These are phyloP conservation scores for Helicoverpa assulta DNA, from an alignment of 2,888 invertebrate genomes.

Conservation along the genomic window DNA sequence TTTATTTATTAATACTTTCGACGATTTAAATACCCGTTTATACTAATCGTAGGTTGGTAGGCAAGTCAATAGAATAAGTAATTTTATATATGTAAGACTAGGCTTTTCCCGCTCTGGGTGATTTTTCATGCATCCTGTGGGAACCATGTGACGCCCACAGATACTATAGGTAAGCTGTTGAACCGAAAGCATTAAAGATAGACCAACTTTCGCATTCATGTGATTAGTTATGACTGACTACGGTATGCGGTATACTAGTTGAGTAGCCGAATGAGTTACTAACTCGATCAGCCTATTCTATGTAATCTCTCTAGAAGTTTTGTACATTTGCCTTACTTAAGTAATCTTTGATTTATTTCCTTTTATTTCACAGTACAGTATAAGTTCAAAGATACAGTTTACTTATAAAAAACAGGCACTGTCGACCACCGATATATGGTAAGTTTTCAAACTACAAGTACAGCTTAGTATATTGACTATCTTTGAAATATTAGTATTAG, in stretches of 20 bases:
- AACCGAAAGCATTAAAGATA: not conserved
- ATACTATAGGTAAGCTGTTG: not conserved
- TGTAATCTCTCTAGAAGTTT: conserved; percentile 28
- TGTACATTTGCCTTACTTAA: conserved; percentile 46
- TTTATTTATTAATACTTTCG: conserved; percentile 52
- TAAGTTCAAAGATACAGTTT: conserved; percentile 36
- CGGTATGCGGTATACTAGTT: conserved; percentile 23
- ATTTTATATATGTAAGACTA: conserved; percentile 29
- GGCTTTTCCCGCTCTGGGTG: not conserved
- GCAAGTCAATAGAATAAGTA: conserved; percentile 28
- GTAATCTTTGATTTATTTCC: conserved; percentile 23
- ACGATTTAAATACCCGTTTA: conserved; percentile 66
- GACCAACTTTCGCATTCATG: not conserved
- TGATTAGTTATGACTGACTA: conserved; percentile 13
- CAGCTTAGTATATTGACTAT: conserved; percentile 22
- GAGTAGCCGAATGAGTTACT: conserved; percentile 8
- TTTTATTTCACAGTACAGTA: conserved; percentile 33
- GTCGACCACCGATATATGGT: conserved; percentile 59
- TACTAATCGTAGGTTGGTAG: conserved; percentile 44
- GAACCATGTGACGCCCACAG: not conserved
- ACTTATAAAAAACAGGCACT: conserved; percentile 67
- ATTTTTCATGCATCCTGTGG: not conserved
- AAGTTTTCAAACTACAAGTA: conserved; percentile 51
- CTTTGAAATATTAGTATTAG: conserved; percentile 9
- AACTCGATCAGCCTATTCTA: conserved; percentile 13